These are phyloP conservation scores for Neodontobutis hainanensis DNA, from an alignment of 2,113 vertebrate species.

Conservation along the genomic window DNA sequence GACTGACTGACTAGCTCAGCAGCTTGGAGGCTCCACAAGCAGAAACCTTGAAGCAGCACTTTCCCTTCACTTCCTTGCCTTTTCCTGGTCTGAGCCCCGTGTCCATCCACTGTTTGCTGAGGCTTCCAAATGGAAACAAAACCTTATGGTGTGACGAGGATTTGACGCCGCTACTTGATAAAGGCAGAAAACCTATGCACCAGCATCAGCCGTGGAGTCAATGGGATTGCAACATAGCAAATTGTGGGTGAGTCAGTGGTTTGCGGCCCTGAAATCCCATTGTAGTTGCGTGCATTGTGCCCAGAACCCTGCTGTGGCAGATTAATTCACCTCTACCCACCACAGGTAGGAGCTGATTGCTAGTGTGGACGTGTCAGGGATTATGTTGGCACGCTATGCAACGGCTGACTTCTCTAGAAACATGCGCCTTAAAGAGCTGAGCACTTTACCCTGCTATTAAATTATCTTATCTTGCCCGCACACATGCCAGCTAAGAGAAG, in stretches of 20 bases:
- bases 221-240: slow-evolving; percentile 66
- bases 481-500: slow-evolving; percentile 31
- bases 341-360: slow-evolving; percentile 58
- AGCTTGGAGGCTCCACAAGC: slow-evolving; percentile 48
- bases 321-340: slow-evolving; percentile 61
- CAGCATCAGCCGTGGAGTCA: slow-evolving; percentile 46
- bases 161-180: slow-evolving; percentile 55
- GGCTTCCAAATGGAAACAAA: slow-evolving; percentile 68
- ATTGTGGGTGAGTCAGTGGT: slow-evolving; percentile 68
- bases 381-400: slow-evolving; percentile 39
- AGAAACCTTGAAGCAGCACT: slow-evolving; percentile 61
- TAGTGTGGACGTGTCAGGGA: slow-evolving; percentile 29
- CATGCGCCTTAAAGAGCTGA: slow-evolving; percentile 21
- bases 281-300: slow-evolving; percentile 59
- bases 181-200: slow-evolving; percentile 52
- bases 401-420: slow-evolving; percentile 35
- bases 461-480: slow-evolving; percentile 49
- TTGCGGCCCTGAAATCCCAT: slow-evolving; percentile 67
- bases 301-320: slow-evolving; percentile 61
- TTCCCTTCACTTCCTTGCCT: slow-evolving; percentile 43
- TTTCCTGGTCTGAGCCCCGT: slow-evolving; percentile 58
- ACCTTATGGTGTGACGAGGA: slow-evolving; percentile 61
- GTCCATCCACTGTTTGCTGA: slow-evolving; percentile 72
- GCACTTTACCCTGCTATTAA: slow-evolving; percentile 31
- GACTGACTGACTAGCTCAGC: slow-evolving; percentile 63